phyloP scores from a whole-genome alignment of 2,797 vertebrate genomes.

The Glyptemys insculpta region DNA sequence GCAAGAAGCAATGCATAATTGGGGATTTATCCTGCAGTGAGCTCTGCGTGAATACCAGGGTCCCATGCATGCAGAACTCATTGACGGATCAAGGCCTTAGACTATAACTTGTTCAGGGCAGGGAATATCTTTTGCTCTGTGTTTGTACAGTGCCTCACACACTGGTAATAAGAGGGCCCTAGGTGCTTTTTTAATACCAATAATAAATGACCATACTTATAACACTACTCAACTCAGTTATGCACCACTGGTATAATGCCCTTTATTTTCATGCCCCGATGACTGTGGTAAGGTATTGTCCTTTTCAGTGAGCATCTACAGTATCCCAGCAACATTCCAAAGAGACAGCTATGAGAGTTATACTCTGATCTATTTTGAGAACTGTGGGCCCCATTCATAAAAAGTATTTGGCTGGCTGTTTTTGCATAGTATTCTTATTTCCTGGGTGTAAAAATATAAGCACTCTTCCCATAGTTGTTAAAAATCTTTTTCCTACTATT shows the following conservation, averaged over 20 bases:
- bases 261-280: accelerated
- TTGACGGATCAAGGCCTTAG: background rate
- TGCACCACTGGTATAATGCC: background rate
- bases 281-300: background rate
- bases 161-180: background rate
- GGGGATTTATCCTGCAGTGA: background rate
- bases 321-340: background rate
- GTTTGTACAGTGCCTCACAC: background rate
- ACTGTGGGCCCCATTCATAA: conserved; percentile 41
- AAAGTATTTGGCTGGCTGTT: background rate
- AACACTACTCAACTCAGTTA: background rate
- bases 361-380: conserved; percentile 38
- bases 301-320: background rate
- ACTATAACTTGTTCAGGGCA: background rate
- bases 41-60: background rate
- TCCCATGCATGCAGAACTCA: background rate
- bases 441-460: conserved; percentile 15
- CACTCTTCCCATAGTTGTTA: background rate
- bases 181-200: background rate
- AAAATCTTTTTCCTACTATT: conserved; percentile 41
- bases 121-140: background rate
- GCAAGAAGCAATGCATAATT: background rate
- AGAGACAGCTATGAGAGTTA: conserved; percentile 7
- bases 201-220: background rate
- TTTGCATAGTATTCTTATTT: conserved; percentile 18